A percentile compares a stretch with the other conserved stretches of the same genome.
phyloP scores from a whole-genome alignment of 2,888 invertebrate species.

The Agonum fuliginosum region DNA sequence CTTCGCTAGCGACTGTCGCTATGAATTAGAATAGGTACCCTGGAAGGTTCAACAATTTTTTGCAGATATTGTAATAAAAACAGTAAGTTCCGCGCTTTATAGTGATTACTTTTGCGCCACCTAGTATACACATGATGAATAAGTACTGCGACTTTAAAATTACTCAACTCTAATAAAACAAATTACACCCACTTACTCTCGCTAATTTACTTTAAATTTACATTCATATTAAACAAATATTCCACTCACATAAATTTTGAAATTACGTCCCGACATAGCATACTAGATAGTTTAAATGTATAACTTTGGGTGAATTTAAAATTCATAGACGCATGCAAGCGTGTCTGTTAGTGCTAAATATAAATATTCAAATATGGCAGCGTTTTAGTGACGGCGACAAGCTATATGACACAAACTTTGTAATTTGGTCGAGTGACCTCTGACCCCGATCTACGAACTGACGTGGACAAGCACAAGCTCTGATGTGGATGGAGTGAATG shows the following conservation, averaged over 20 bases:
- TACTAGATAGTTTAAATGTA: neutral
- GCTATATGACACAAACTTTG: neutral
- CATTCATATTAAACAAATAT: neutral
- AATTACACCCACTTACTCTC: neutral
- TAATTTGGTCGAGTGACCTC: neutral
- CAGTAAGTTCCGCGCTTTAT: too few species aligned
- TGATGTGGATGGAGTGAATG: too few species aligned
- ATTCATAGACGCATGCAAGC: neutral
- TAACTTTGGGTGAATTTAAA: neutral
- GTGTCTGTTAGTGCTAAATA: neutral
- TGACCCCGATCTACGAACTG: neutral
- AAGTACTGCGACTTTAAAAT: too few species aligned
- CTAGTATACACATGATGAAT: too few species aligned
- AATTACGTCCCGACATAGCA: neutral
- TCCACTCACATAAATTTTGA: neutral
- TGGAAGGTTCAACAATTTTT: too few species aligned
- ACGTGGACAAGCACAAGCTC: neutral
- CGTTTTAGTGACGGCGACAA: too few species aligned
- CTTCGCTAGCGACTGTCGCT: too few species aligned
- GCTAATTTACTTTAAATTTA: neutral
- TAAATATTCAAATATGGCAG: neutral
- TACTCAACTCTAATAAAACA: neutral
- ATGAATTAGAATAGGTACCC: too few species aligned
- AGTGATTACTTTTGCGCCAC: too few species aligned
- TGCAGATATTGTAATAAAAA: too few species aligned